These are phyloP conservation scores for Dolichomitus sp. DNA, from an alignment of 2,888 invertebrate genomes.

Conservation along the genomic window DNA sequence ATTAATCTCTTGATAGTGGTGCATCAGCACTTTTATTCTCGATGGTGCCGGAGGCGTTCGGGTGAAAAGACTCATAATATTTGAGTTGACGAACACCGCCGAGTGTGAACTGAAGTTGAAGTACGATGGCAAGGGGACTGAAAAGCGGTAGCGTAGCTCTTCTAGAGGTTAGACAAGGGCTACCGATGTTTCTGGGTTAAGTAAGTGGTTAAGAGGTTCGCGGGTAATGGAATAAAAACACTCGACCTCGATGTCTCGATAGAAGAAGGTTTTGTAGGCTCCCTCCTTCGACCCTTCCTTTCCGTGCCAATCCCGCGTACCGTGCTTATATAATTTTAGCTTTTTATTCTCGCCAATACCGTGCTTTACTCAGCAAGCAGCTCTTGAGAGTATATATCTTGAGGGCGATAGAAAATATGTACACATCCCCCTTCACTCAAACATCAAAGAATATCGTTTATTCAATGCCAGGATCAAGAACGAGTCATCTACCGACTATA, in stretches of 20 bases:
- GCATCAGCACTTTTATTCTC: constrained; percentile 15
- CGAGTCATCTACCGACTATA: neutral
- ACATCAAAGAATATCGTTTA: neutral
- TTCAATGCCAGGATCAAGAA: constrained; percentile 1
- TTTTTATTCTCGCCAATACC: constrained; percentile 44
- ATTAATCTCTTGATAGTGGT: constrained; percentile 13
- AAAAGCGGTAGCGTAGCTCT: constrained; percentile 19
- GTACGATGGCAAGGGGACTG: constrained; percentile 37
- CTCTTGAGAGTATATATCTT: neutral
- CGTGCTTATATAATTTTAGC: constrained; percentile 60
- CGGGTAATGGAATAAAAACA: constrained; percentile 85
- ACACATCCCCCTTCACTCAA: neutral
- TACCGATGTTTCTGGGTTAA: constrained; percentile 74
- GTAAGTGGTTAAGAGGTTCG: constrained; percentile 84
- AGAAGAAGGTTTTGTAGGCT: constrained; percentile 55
- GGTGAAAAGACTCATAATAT: constrained; percentile 79
- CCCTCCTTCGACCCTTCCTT: constrained; percentile 27
- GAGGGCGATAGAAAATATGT: constrained; percentile 16
- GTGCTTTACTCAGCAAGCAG: constrained; percentile 18
- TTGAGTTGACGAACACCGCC: constrained; percentile 82
- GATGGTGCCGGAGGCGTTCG: constrained; percentile 23
- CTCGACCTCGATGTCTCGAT: constrained; percentile 80
- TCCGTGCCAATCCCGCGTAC: constrained; percentile 26
- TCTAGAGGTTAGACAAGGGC: constrained; percentile 69
- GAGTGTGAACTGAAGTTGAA: constrained; percentile 74